Conservation (phyloP, 2,888 invertebrate genomes). For the Abrostola tripartita region DNA sequence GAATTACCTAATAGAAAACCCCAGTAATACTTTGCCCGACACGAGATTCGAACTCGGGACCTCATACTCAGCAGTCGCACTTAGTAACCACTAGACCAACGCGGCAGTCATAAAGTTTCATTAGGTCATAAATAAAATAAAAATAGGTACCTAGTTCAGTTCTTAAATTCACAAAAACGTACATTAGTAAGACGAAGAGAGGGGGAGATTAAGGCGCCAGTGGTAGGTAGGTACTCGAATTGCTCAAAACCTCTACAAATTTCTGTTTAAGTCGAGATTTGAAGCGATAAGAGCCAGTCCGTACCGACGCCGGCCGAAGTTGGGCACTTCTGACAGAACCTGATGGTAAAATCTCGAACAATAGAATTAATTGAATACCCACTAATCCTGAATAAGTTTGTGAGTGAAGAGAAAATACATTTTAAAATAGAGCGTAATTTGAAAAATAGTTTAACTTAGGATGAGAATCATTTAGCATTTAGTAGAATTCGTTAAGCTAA, state of each 20-base stretch:
- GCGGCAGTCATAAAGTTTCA: too few species aligned
- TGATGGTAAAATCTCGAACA: constrained; percentile 19
- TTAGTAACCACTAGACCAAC: too few species aligned
- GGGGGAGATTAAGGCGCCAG: constrained; percentile 6
- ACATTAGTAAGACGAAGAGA: constrained; percentile 19
- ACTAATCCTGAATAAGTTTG: constrained; percentile 1
- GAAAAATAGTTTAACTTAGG: background rate
- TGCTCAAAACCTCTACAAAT: constrained; percentile 45
- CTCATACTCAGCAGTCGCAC: too few species aligned
- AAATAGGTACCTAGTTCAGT: too few species aligned
- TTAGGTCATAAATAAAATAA: too few species aligned
- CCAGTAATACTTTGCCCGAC: too few species aligned
- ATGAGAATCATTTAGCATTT: background rate
- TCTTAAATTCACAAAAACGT: too few species aligned
- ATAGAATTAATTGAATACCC: constrained; percentile 33
- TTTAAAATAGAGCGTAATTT: background rate
- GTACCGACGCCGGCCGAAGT: constrained; percentile 32
- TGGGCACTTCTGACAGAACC: constrained; percentile 41
- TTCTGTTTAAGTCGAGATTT: constrained; percentile 44
- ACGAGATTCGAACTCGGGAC: too few species aligned
- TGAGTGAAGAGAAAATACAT: background rate
- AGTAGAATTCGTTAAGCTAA: too few species aligned
- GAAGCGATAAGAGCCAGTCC: constrained; percentile 37
- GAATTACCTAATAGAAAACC: too few species aligned
- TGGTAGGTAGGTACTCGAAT: constrained; percentile 25